Base-by-base conservation (phyloP, 2,797 vertebrate species). In the Labeo calbasu region DNA sequence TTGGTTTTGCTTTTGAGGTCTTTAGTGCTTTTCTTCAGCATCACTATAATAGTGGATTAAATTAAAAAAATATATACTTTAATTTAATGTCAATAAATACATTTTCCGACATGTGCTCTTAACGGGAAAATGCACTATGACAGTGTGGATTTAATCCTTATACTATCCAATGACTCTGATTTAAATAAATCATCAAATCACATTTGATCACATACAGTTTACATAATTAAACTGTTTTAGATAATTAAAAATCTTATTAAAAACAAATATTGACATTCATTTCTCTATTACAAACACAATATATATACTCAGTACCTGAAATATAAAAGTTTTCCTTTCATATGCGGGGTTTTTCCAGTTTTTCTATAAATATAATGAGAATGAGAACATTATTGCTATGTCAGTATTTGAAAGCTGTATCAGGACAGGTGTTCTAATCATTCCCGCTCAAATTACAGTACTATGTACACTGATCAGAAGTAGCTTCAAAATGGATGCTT, bases 311-410 rank as follows among this genome's bases (percentile, higher is more conserved):
- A 57, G 21, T n/a, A 19, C 11, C 2, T 76, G 50, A 15, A 61
- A 46, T 17, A 59, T 25, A 77, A 43, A 59, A 6, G 15, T 48
- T 25, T 28, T 59, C 66, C 65, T 79, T 50, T 66, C 43, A n/a
- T n/a, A 19, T 14, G 6, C 32, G 25, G 77, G 19, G 46, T 10
- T 15, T 50, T 77, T 23, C 63, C 40, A n/a, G 25, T 61, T 78
- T 78, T 17, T 28, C 46, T 53, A 53, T 51, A 51, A 43, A 73
- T 55, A 40, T 71, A 70, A 81, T 80, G 76, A 19, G 43, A 70
- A 77, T 12, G 36, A 88, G 84, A 88, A 87, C 87, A 87, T 75
- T 53, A 51, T 51, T 80, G 40, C 72, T 23, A 12, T 72, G 72
- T 81, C 81, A 81, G 68, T 82, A 61, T 17, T 73, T 21, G 48